phyloP scores from a whole-genome alignment of 2,113 vertebrate species.

The Mus musculus region DNA sequence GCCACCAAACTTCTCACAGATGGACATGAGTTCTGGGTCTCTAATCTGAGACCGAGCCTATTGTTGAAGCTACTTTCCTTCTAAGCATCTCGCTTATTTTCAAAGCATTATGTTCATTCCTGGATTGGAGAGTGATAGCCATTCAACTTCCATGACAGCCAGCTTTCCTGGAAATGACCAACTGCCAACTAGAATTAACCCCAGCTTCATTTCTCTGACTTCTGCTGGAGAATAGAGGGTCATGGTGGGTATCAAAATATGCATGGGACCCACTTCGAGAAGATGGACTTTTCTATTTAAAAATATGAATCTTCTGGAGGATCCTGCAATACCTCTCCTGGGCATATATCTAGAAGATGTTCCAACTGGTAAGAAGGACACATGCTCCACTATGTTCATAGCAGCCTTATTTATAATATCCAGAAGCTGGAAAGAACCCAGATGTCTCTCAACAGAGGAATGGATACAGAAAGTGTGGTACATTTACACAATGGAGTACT shows the following conservation, averaged over 20 bases:
- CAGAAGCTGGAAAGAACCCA: too few relatives aligned
- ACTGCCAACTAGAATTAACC: neutral
- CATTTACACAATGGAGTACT: too few relatives aligned
- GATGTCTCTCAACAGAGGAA: too few relatives aligned
- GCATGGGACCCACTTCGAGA: neutral
- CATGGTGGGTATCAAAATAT: neutral
- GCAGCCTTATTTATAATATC: too few relatives aligned
- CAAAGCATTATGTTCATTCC: neutral
- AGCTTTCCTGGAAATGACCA: neutral
- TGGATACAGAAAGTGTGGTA: too few relatives aligned
- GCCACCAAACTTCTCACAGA: neutral
- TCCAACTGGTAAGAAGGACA: too few relatives aligned
- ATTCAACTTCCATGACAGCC: neutral
- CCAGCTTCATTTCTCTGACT: neutral
- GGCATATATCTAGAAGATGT: too few relatives aligned
- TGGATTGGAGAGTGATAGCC: neutral
- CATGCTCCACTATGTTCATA: too few relatives aligned
- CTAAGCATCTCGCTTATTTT: constrained; percentile 24
- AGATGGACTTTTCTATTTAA: neutral
- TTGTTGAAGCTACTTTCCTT: neutral
- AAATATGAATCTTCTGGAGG: neutral
- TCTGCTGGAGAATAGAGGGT: neutral
- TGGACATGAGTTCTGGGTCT: neutral
- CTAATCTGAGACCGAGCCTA: neutral
- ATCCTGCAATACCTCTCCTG: too few relatives aligned